A percentile compares a stretch with the other conserved stretches of the same genome.
Conservation (phyloP, 53 echinoderm and acorn worm species). For the Apostichopus leukothele region DNA sequence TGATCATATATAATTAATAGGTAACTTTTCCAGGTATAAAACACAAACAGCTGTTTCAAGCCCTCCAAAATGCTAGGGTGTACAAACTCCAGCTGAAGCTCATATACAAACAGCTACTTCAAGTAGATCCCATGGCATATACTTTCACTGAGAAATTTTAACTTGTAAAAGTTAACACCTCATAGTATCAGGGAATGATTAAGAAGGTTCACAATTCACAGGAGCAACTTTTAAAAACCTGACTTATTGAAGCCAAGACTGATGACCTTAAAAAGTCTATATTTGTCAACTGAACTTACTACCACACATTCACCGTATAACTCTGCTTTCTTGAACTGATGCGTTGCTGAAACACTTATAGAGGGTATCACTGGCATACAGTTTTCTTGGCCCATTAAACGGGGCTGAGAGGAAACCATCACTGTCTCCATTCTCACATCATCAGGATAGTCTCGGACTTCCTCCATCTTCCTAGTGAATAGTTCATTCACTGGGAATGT, state of each 20-base stretch:
- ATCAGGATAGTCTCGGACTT: conserved; percentile 23
- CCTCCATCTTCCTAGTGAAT: conserved; percentile 40
- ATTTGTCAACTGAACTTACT: conserved; percentile 33
- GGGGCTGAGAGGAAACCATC: conserved; percentile 68
- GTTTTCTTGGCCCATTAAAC: conserved; percentile 57
- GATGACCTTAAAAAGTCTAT: neutral
- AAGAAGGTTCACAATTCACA: no score
- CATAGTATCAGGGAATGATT: no score
- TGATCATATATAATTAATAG: no score
- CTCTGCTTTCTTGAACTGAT: conserved; percentile 60
- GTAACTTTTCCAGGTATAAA: no score
- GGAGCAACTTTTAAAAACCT: neutral
- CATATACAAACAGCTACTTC: no score
- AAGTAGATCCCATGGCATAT: no score
- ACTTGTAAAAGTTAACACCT: no score
- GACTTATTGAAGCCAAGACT: neutral
- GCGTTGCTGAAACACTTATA: conserved; percentile 69
- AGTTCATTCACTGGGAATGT: neutral
- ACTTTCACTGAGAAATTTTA: no score
- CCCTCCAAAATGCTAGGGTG: no score
- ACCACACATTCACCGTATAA: conserved; percentile 53
- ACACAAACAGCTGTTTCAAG: no score
- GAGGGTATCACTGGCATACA: conserved; percentile 72
- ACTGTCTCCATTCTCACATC: conserved; percentile 63
- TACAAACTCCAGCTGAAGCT: no score